Percentiles rank a stretch among this genome's conserved stretches.
phyloP scores from a whole-genome alignment of 1,140 invertebrate species.

The Pissodes strobi region DNA sequence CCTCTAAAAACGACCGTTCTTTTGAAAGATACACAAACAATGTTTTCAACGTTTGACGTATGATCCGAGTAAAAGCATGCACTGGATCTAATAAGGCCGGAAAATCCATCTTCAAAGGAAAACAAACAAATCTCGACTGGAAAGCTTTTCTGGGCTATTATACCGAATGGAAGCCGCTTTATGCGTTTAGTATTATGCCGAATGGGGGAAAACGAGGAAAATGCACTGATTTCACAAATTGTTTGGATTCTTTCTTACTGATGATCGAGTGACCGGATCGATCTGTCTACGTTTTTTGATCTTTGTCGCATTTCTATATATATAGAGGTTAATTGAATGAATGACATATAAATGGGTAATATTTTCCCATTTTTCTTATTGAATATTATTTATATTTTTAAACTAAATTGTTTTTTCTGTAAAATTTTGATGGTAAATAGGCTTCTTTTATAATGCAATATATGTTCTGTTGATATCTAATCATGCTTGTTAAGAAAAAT shows the following conservation, averaged over 20 bases:
- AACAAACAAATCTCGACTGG: constrained; percentile 28
- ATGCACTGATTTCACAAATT: constrained; percentile 23
- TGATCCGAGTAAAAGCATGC: constrained; percentile 30
- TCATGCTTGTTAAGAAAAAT: too few relatives aligned
- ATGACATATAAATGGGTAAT: too few relatives aligned
- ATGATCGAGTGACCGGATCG: background rate
- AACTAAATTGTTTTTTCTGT: too few relatives aligned
- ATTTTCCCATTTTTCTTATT: too few relatives aligned
- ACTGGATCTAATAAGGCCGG: constrained; percentile 25
- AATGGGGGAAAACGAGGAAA: constrained; percentile 21
- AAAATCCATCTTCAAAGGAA: constrained; percentile 31
- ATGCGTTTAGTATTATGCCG: constrained; percentile 16
- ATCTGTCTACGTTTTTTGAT: background rate
- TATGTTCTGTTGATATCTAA: too few relatives aligned
- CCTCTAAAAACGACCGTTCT: constrained; percentile 12
- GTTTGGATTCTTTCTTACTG: constrained; percentile 3
- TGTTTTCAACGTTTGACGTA: constrained; percentile 27
- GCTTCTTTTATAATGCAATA: too few relatives aligned
- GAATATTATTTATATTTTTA: too few relatives aligned
- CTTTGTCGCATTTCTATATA: too few relatives aligned
- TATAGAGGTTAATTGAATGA: too few relatives aligned
- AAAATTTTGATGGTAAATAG: too few relatives aligned
- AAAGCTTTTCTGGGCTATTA: constrained; percentile 30
- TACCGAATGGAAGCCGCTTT: constrained; percentile 39
- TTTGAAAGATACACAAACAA: constrained; percentile 25